A percentile compares a stretch with the other conserved stretches of the same genome.
Conservation (phyloP, 2,797 vertebrate species). For the Pangasius sanitwongsei region DNA sequence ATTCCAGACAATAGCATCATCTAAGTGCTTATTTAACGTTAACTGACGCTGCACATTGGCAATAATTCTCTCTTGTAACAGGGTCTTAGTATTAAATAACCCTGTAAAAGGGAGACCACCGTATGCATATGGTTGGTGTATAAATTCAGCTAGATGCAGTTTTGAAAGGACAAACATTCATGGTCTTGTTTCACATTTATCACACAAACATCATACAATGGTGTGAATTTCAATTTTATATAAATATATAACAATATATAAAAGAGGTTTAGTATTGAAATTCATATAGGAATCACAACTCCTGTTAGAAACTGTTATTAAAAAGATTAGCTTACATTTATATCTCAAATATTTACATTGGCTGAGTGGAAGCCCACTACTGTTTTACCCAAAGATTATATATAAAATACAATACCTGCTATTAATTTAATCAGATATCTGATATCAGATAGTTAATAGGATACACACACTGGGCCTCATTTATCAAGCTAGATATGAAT, state of each 20-base stretch:
- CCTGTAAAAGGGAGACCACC: not conserved
- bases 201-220: not conserved
- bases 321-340: not conserved
- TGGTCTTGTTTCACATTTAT: not conserved
- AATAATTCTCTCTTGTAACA: not conserved
- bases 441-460: not conserved
- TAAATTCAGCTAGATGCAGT: not conserved
- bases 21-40: not conserved
- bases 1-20: not conserved
- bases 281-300: not conserved
- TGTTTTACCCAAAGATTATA: not conserved
- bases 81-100: not conserved
- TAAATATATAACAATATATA: not conserved
- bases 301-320: not conserved
- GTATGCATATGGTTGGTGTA: not conserved
- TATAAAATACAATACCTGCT: not conserved
- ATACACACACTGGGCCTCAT: no score
- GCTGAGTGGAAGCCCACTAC: not conserved
- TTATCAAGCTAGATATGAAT: not conserved
- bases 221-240: not conserved
- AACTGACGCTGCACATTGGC: not conserved
- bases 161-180: not conserved
- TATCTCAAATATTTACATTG: not conserved
- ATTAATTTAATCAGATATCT: not conserved
- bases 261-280: not conserved